These are phyloP conservation scores for Momotus momota DNA, from an alignment of 2,797 vertebrate species.

Conservation along the genomic window DNA sequence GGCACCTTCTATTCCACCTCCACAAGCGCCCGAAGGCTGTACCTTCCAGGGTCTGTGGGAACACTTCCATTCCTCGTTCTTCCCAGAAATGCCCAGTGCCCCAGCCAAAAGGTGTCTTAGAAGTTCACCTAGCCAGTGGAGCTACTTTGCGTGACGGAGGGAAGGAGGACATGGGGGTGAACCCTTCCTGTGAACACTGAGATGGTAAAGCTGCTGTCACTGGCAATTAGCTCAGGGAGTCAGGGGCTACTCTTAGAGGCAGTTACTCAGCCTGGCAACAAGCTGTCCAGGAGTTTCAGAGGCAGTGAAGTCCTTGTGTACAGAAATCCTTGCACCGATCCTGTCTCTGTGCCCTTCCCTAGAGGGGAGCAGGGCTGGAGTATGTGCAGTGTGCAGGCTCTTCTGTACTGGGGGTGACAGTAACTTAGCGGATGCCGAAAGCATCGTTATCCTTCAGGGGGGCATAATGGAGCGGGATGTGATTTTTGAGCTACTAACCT, in stretches of 20 bases:
- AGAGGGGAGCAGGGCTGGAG: not conserved
- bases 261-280: not conserved
- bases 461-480: not conserved
- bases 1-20: too few species aligned
- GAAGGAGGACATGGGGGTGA: not conserved
- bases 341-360: not conserved
- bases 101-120: too few species aligned
- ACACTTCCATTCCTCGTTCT: not conserved
- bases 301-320: accelerated
- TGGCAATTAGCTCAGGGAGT: not conserved
- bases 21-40: accelerated
- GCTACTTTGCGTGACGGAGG: accelerated
- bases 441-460: not conserved
- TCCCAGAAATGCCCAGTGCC: not conserved
- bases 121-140: not conserved
- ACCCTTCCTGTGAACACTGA: not conserved
- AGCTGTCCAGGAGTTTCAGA: not conserved
- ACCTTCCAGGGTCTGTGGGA: not conserved
- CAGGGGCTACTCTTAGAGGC: not conserved
- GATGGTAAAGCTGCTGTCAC: accelerated
- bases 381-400: accelerated
- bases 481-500: not conserved
- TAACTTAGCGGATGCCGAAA: not conserved
- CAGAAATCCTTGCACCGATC: not conserved
- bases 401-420: not conserved